These are phyloP conservation scores for Ostrea edulis DNA, from an alignment of 1,140 invertebrate species.

Conservation along the genomic window DNA sequence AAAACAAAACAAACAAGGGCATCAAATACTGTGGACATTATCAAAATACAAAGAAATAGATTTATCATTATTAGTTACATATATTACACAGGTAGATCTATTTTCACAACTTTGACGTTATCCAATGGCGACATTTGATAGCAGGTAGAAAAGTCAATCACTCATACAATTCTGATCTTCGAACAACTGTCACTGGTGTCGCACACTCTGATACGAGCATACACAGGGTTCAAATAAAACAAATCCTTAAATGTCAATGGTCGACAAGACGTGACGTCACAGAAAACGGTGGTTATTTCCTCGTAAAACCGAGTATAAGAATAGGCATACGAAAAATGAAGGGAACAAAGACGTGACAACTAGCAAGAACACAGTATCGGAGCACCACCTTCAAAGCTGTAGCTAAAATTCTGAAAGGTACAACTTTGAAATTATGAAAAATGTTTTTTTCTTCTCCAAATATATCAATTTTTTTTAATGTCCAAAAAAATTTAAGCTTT, in stretches of 20 bases:
- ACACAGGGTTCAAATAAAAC: background rate
- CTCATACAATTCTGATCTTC: background rate
- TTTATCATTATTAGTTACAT: background rate
- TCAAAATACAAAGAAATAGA: background rate
- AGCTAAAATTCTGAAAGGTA: background rate
- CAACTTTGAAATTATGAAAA: background rate
- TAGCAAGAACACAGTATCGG: background rate
- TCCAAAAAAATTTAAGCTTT: background rate
- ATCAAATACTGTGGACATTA: too few species aligned
- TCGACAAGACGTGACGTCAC: constrained; percentile 4
- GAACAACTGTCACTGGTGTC: constrained; percentile 18
- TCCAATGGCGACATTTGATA: background rate
- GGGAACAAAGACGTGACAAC: background rate
- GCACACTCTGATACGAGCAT: background rate
- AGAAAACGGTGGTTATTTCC: constrained; percentile 20
- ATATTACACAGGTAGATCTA: background rate
- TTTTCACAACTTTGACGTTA: background rate
- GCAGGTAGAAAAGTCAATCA: constrained; percentile 1
- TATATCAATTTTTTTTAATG: background rate
- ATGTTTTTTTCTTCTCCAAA: background rate
- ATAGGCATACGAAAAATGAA: background rate
- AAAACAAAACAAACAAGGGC: too few species aligned
- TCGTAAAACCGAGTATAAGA: constrained; percentile 19
- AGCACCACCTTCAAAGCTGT: background rate
- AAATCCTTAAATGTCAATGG: background rate